Evolutionary conservation across 2,797 vertebrate genomes (phyloP).

Genomic region (Gadopsis bispinosus): DNA sequence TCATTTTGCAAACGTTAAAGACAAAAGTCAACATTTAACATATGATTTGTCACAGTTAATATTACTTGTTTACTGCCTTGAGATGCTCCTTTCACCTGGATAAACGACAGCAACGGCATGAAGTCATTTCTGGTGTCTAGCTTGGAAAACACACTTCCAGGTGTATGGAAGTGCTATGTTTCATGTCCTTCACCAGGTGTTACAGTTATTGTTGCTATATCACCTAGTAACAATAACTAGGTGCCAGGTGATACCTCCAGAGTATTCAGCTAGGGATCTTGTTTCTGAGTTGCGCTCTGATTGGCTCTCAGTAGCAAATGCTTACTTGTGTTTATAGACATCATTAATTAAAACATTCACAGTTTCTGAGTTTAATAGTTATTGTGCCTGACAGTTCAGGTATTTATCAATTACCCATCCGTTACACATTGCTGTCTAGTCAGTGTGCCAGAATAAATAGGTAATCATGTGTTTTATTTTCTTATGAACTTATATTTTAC

Average conservation of each 20-base stretch:
- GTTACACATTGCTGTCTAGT: too few species aligned
- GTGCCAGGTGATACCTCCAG: conserved; percentile 51
- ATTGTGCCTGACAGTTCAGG: neutral
- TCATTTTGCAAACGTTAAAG: neutral
- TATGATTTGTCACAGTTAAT: neutral
- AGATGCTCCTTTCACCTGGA: conserved; percentile 2
- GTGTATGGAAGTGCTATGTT: conserved; percentile 9
- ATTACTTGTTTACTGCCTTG: conserved; percentile 18
- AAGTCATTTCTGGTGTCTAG: neutral
- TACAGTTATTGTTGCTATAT: conserved; percentile 39
- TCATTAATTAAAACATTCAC: neutral
- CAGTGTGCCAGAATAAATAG: too few species aligned
- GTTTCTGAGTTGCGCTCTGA: conserved; percentile 46
- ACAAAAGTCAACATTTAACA: neutral
- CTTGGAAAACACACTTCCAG: neutral
- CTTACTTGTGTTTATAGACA: neutral
- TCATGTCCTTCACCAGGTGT: conserved; percentile 29
- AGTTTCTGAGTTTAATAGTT: neutral
- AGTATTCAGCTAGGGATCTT: conserved; percentile 51
- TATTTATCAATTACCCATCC: neutral
- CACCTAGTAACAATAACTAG: too few species aligned
- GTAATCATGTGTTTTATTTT: too few species aligned
- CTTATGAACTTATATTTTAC: too few species aligned
- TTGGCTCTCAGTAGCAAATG: neutral
- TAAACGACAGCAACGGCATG: conserved; percentile 17